Evolutionary conservation across 2,797 vertebrate species (phyloP).

Genomic region (Smutsia temminckii): DNA sequence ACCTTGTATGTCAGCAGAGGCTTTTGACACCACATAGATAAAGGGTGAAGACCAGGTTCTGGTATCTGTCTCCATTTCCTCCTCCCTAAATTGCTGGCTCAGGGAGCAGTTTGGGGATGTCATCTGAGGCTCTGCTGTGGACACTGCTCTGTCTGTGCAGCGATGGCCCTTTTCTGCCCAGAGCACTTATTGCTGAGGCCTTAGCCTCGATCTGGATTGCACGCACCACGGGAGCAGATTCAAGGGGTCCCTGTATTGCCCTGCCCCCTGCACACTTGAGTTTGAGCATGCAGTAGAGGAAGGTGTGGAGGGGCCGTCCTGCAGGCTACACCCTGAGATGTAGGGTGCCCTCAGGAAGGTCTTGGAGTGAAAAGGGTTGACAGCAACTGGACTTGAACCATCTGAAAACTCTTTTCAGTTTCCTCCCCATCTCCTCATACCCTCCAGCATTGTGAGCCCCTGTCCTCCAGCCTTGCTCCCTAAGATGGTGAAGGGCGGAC

Average conservation of each 20-base stretch:
- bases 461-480: background rate
- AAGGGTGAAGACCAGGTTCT: background rate
- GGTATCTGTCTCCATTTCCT: background rate
- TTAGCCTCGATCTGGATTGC: background rate
- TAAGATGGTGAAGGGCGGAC: background rate
- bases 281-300: background rate
- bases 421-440: background rate
- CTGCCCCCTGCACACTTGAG: background rate
- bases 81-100: background rate
- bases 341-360: background rate
- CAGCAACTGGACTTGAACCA: background rate
- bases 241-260: background rate
- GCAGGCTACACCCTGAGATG: background rate
- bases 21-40: too few species aligned
- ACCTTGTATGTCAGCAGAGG: too few species aligned
- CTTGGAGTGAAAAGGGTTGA: background rate
- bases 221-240: background rate
- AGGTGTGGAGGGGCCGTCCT: too few species aligned
- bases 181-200: background rate
- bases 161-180: background rate
- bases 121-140: background rate
- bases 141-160: accelerated
- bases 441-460: background rate
- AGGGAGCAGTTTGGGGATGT: background rate
- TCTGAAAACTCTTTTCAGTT: background rate